These are phyloP conservation scores for Sorex fumeus DNA, from an alignment of 2,113 vertebrate genomes.

Conservation along the genomic window DNA sequence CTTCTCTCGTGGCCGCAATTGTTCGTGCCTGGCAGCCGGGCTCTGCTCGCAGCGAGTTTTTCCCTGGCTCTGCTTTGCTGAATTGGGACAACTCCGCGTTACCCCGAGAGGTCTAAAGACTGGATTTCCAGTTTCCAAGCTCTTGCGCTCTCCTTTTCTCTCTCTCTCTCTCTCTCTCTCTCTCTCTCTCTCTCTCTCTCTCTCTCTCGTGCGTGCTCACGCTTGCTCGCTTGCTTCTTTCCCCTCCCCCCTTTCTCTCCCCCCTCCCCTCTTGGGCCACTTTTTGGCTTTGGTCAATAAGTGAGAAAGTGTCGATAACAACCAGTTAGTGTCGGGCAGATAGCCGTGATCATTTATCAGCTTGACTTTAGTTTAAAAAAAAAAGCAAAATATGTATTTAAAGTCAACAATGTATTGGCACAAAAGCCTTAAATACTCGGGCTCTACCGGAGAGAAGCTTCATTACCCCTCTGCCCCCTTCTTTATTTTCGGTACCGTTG, in stretches of 20 bases:
- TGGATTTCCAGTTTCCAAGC: too few relatives aligned
- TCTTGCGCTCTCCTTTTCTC: too few relatives aligned
- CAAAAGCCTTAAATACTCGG: background rate
- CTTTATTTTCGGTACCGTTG: too few relatives aligned
- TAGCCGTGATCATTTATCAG: background rate
- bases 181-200: too few relatives aligned
- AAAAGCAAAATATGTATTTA: slow-evolving; percentile 25
- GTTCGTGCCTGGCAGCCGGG: background rate
- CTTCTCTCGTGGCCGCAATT: background rate
- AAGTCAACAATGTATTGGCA: background rate
- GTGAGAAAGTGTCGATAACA: background rate
- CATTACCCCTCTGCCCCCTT: background rate
- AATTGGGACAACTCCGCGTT: background rate
- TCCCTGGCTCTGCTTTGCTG: background rate
- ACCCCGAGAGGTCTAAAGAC: background rate
- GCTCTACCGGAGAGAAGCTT: background rate
- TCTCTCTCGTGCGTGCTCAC: too few relatives aligned
- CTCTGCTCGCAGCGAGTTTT: background rate
- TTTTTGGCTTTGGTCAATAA: background rate
- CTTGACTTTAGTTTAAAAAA: background rate
- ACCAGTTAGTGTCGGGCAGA: background rate
- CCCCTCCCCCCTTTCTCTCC: too few relatives aligned
- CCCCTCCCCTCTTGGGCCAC: background rate
- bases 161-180: too few relatives aligned
- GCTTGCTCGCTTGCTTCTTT: background rate